Conservation (phyloP, 2,797 vertebrate genomes). For the Diceros bicornis region DNA sequence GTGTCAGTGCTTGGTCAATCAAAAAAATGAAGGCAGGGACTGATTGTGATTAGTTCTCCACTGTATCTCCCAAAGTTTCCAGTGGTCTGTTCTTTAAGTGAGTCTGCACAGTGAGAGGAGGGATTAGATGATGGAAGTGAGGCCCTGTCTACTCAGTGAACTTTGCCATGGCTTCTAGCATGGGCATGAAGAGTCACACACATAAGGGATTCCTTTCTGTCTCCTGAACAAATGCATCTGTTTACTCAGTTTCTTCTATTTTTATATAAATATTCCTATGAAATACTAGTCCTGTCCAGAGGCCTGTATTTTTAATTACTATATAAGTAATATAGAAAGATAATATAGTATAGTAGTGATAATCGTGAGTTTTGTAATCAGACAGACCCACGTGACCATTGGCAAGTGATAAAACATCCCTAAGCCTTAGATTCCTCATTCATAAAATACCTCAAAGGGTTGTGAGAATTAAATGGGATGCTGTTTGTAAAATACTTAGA, state of each 20-base stretch:
- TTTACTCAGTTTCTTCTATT: not conserved
- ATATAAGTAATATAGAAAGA: not conserved
- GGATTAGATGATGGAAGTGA: not conserved
- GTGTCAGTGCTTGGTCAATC: not conserved
- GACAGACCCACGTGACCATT: not conserved
- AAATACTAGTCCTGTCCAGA: not conserved
- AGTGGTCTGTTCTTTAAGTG: not conserved
- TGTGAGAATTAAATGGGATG: not conserved
- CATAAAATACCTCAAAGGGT: not conserved
- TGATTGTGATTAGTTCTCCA: not conserved
- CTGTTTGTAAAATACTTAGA: not conserved
- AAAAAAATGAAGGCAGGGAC: not conserved
- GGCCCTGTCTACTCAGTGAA: not conserved
- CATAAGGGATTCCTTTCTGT: not conserved
- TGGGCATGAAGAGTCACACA: not conserved
- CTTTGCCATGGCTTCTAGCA: not conserved
- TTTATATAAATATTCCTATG: not conserved
- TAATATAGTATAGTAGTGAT: not conserved
- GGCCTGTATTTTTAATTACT: not conserved
- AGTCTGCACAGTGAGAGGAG: not conserved
- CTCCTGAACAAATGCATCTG: not conserved
- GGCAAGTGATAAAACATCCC: not conserved
- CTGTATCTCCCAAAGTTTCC: not conserved
- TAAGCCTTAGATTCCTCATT: not conserved
- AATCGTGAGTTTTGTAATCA: not conserved